Conservation (phyloP, 2,888 invertebrate genomes). For the Agrotis exclamationis region DNA sequence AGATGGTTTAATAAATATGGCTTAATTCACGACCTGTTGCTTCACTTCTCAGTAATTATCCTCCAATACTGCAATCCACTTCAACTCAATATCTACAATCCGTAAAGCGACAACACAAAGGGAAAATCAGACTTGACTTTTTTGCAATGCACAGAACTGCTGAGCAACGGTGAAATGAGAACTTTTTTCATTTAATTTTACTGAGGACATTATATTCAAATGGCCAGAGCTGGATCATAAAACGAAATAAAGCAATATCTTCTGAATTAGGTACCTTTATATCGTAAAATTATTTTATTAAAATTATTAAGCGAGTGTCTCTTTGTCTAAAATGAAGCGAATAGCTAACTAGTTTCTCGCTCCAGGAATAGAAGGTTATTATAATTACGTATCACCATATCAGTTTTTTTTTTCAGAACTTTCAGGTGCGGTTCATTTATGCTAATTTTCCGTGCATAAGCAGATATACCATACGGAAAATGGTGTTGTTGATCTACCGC, state of each 20-base stretch:
- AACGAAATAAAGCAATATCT: constrained; percentile 61
- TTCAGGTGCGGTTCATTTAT: no score
- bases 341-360: not conserved
- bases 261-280: constrained; percentile 46
- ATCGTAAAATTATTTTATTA: constrained; percentile 64
- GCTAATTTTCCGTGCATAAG: no score
- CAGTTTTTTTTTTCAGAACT: no score
- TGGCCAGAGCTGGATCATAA: constrained; percentile 44
- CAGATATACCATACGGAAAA: no score
- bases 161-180: constrained; percentile 14
- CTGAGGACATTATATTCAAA: constrained; percentile 39
- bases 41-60: not conserved
- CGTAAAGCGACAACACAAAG: not conserved
- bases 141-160: constrained; percentile 16
- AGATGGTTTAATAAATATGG: no score
- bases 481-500: no score
- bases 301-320: constrained; percentile 38
- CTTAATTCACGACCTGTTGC: not conserved
- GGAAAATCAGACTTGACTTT: not conserved
- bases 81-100: not conserved
- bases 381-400: no score
- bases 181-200: constrained; percentile 48
- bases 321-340: not conserved
- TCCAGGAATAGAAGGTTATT: no score
- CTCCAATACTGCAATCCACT: not conserved